A percentile compares a stretch with the other conserved stretches of the same genome.
phyloP scores from a whole-genome alignment of 2,888 invertebrate genomes.

The Diogma glabrata region DNA sequence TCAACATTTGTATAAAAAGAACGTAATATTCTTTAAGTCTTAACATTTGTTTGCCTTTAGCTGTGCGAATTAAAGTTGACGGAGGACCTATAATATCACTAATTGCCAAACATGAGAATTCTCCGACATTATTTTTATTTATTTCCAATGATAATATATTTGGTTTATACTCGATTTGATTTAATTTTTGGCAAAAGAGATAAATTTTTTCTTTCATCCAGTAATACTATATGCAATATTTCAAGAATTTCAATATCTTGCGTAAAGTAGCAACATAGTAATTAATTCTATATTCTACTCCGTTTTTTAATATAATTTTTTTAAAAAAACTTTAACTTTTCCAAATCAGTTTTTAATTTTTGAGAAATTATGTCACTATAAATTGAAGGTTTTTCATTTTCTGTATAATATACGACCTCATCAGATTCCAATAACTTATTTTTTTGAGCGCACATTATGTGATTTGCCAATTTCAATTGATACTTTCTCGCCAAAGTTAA shows the following conservation, averaged over 20 bases:
- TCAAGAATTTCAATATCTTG: slow-evolving; percentile 15
- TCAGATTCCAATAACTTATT: background rate
- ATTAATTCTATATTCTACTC: slow-evolving; percentile 12
- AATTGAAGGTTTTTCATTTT: slow-evolving; percentile 14
- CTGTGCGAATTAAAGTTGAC: slow-evolving; percentile 12
- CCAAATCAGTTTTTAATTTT: slow-evolving; percentile 13
- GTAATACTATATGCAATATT: slow-evolving; percentile 15
- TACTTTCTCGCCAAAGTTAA: slow-evolving; percentile 22
- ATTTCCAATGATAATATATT: slow-evolving; percentile 11
- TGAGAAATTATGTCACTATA: slow-evolving; percentile 13
- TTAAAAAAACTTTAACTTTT: slow-evolving; percentile 13
- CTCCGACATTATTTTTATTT: slow-evolving; percentile 10
- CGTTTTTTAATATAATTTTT: slow-evolving; percentile 10
- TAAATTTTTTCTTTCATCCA: slow-evolving; percentile 11
- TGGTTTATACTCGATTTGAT: slow-evolving; percentile 3
- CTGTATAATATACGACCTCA: slow-evolving; percentile 9
- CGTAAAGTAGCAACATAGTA: slow-evolving; percentile 14
- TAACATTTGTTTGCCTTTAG: slow-evolving; percentile 8
- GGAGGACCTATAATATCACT: slow-evolving; percentile 13
- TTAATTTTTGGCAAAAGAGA: slow-evolving; percentile 11
- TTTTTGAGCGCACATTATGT: background rate
- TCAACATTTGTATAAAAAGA: background rate
- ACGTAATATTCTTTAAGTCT: slow-evolving; percentile 9
- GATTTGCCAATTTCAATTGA: slow-evolving; percentile 20
- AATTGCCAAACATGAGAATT: slow-evolving; percentile 7